Base-by-base conservation (phyloP, 2,113 vertebrate genomes). In the Acrocephalus kingi region DNA sequence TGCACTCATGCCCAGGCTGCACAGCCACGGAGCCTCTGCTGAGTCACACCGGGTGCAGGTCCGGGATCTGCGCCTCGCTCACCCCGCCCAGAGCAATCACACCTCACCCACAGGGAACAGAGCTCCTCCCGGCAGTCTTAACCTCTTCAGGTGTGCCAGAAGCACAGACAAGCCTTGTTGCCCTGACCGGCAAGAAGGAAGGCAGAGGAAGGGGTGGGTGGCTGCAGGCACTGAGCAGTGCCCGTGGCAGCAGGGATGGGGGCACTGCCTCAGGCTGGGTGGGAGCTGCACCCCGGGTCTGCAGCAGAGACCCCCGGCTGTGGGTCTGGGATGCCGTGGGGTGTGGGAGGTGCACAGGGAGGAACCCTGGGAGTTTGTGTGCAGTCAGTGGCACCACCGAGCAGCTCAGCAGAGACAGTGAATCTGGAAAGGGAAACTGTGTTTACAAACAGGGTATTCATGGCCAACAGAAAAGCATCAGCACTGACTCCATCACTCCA, bases 1-100 rank as follows among this genome's bases (percentile, higher is more conserved):
- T 4, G 1, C 0, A 0, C 46, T 46, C 4, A 0, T 10, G 58
- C 51, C 84, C 61, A 12, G 27, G 4, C 28, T 10, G 13, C 1
- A 0, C 0, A 28, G 54, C 74, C 43, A 37, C 4, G 0, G 3
- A 63, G 55, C 27, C 68, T 56, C 23, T 0, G 11, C 71, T 87
- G 92, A 84, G 77, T 84, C 92, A 95, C 24, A 1, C 23, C 54
- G 2, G 35, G 62, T 4, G 27, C 61, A 46, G 81, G 81, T 4
- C 84, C 3, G 22, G 64, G 37, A 82, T 71, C 18, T 51, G 52
- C 61, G 22, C 31, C 66, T 89, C 80, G 27, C 37, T 39, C 37
- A 39, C 80, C 81, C 48, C 72, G 83, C 76, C 85, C 81, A 75
- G 7, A 31, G 89, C 92, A 84, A 72, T 56, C 81, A 43, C 15